These are phyloP conservation scores for Thaumetopoea pityocampa DNA, from an alignment of 1,140 invertebrate genomes.

Conservation along the genomic window DNA sequence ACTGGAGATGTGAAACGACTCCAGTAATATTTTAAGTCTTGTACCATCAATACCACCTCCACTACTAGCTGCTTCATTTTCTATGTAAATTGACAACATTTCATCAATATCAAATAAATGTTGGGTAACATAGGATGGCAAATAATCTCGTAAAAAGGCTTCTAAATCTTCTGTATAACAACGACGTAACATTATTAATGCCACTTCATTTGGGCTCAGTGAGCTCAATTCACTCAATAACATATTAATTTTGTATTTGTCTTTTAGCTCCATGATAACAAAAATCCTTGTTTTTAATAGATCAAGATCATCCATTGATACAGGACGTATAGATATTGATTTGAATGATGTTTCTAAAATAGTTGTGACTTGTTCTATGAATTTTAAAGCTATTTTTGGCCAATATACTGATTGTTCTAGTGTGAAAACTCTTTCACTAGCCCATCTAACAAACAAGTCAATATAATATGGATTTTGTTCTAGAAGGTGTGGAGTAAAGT, in stretches of 20 bases:
- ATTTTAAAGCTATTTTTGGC: conserved; percentile 67
- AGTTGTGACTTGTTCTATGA: conserved; percentile 50
- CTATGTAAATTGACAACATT: conserved; percentile 48
- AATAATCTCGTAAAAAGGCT: conserved; percentile 50
- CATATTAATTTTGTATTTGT: conserved; percentile 68
- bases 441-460: conserved; percentile 65
- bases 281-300: conserved; percentile 51
- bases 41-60: conserved; percentile 54
- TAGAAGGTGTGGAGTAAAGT: conserved; percentile 51
- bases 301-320: conserved; percentile 63
- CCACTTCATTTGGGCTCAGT: conserved; percentile 51
- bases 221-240: conserved; percentile 58
- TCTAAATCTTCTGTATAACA: conserved; percentile 66
- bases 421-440: conserved; percentile 55
- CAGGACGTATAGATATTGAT: conserved; percentile 49
- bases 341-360: conserved; percentile 57
- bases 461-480: conserved; percentile 62
- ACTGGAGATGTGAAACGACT: conserved; percentile 45
- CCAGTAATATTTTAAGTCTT: conserved; percentile 50
- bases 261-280: conserved; percentile 60
- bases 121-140: conserved; percentile 47
- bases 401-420: conserved; percentile 63
- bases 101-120: conserved; percentile 62
- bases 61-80: conserved; percentile 55
- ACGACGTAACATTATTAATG: conserved; percentile 57